These are phyloP conservation scores for Spisula subtruncata DNA, from an alignment of 2,888 invertebrate genomes.

Conservation along the genomic window DNA sequence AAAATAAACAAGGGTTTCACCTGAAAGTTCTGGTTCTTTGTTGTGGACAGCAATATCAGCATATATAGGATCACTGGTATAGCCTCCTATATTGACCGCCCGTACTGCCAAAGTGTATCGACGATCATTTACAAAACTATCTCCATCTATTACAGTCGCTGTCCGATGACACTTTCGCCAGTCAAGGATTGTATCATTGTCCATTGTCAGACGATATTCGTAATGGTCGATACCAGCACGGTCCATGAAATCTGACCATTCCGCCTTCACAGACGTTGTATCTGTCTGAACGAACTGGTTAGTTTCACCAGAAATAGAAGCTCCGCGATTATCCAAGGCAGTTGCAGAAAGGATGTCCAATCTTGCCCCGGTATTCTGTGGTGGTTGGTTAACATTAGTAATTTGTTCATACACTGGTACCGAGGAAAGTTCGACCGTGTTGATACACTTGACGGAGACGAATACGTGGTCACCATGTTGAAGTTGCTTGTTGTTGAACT, in stretches of 20 bases:
- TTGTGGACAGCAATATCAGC: slow-evolving; percentile 30
- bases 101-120: slow-evolving; percentile 45
- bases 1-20: slow-evolving; percentile 21
- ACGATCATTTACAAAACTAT: neutral
- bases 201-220: slow-evolving; percentile 41
- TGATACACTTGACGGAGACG: slow-evolving; percentile 54
- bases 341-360: neutral
- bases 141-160: neutral
- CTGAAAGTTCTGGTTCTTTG: slow-evolving; percentile 41
- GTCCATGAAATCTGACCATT: slow-evolving; percentile 56
- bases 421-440: slow-evolving; percentile 45
- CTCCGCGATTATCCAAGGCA: neutral
- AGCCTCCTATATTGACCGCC: slow-evolving; percentile 38
- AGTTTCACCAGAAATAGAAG: too few relatives aligned
- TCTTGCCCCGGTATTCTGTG: slow-evolving; percentile 19
- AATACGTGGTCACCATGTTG: slow-evolving; percentile 42
- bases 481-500: neutral
- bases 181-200: slow-evolving; percentile 25
- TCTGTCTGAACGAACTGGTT: slow-evolving; percentile 22
- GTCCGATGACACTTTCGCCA: slow-evolving; percentile 32
- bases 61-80: slow-evolving; percentile 13
- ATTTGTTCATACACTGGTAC: neutral
- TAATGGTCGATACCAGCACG: slow-evolving; percentile 26
- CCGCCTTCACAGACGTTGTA: neutral
- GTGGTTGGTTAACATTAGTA: neutral